Base-by-base conservation (phyloP, 2,888 invertebrate species). In the Cataglyphis rosenhaueri region DNA sequence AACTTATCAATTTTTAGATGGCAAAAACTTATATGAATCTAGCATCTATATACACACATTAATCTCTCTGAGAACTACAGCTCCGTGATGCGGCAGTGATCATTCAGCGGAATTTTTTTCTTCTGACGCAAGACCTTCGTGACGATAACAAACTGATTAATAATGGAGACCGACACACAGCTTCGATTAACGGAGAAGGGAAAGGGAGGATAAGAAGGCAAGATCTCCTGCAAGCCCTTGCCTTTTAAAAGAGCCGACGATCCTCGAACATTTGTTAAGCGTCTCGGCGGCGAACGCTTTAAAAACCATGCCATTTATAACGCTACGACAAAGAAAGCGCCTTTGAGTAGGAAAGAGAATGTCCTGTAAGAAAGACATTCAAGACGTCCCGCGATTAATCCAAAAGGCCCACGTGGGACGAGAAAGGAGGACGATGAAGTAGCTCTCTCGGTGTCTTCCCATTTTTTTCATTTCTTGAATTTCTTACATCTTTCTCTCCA, bases 231-330 rank as follows among this genome's bases (percentile, higher is more conserved):
- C 41, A 12, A 86, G 86, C 79, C 82, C 84, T 78, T 73, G 76
- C 66, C 81, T 85, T 86, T 85, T 84, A 74, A 83, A 85, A 89
- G 81, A 78, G 79, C 66, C 83, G 84, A 83, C 83, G 85, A 86
- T 87, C 86, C 81, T 61, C 65, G 79, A 83, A 82, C 88, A 90
- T 91, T 91, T 89, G 88, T 91, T 89, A 90, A 70, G 68, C 81
- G 84, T 71, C 81, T 83, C 74, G 68, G 62, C 48, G 83, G 76
- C 84, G 83, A 84, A 82, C 83, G 82, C 84, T 83, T 85, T 83
- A 89, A 91, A 90, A 89, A 89, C 88, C 85, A 82, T 87, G 86
- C 87, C 90, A 91, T 92, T 92, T 92, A 90, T 92, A 91, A 92
- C 85, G 83, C 70, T 81, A 41, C 82, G 81, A 70, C 74, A 82